Conservation (phyloP, 2,888 invertebrate species). For the Achlya flavicornis region DNA sequence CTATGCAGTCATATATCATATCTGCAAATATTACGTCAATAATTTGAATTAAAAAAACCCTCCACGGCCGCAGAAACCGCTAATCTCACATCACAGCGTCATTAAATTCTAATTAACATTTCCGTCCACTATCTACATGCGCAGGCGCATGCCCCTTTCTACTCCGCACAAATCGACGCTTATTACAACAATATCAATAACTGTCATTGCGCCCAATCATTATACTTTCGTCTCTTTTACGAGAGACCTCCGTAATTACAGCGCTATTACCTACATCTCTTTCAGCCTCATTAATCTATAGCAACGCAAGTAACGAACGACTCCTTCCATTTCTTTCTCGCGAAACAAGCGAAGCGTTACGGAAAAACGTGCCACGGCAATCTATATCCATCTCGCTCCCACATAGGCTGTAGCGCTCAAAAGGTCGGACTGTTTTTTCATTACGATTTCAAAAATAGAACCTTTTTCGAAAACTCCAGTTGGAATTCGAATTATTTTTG, state of each 20-base stretch:
- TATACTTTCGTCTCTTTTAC: slow-evolving; percentile 79
- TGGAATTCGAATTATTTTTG: slow-evolving; percentile 55
- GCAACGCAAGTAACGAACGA: slow-evolving; percentile 56
- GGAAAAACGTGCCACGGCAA: slow-evolving; percentile 49
- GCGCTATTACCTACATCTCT: slow-evolving; percentile 73
- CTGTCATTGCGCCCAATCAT: slow-evolving; percentile 78
- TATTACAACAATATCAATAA: slow-evolving; percentile 79
- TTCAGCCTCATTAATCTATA: slow-evolving; percentile 76
- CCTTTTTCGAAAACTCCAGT: slow-evolving; percentile 66
- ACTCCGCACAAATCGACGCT: slow-evolving; percentile 61
- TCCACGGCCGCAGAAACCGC: slow-evolving; percentile 30
- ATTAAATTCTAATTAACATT: slow-evolving; percentile 78
- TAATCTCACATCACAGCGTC: slow-evolving; percentile 54
- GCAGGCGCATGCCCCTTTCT: slow-evolving; percentile 56
- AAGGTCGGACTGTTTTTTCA: slow-evolving; percentile 59
- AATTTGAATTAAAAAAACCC: slow-evolving; percentile 16
- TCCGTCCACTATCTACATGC: slow-evolving; percentile 47
- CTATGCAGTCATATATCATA: slow-evolving; percentile 17
- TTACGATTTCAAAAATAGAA: slow-evolving; percentile 53
- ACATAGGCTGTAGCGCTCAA: slow-evolving; percentile 42
- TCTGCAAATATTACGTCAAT: slow-evolving; percentile 22
- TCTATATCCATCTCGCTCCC: slow-evolving; percentile 59
- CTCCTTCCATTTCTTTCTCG: slow-evolving; percentile 75
- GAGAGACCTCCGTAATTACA: slow-evolving; percentile 74
- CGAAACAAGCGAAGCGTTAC: slow-evolving; percentile 47